Evolutionary conservation across 1,140 invertebrate species (phyloP).

Genomic region (Cyclargus thomasi): DNA sequence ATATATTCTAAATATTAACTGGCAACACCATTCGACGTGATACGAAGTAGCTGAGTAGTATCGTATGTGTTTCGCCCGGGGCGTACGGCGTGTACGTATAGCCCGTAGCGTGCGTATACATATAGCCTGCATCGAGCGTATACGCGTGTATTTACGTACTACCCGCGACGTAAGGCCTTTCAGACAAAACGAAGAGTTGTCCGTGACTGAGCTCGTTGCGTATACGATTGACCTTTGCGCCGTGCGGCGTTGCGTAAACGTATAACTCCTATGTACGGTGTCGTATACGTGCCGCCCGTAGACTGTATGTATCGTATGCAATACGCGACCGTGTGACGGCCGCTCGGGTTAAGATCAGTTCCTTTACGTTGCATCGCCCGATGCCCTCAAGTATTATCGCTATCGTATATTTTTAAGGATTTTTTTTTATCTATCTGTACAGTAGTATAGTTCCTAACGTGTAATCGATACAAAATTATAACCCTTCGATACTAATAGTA

Average conservation of each 20-base stretch:
- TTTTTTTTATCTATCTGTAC: constrained; percentile 65
- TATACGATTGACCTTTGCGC: no score
- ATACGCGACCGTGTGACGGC: constrained; percentile 34
- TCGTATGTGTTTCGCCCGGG: background rate
- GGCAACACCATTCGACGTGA: constrained; percentile 72
- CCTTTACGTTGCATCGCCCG: constrained; percentile 34
- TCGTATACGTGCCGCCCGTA: constrained; percentile 55
- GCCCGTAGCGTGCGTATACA: constrained; percentile 36
- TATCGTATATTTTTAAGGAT: constrained; percentile 42
- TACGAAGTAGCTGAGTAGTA: constrained; percentile 51
- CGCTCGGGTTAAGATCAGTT: constrained; percentile 49
- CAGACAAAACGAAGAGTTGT: no score
- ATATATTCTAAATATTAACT: constrained; percentile 70
- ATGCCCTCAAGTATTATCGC: constrained; percentile 58
- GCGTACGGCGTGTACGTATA: constrained; percentile 44
- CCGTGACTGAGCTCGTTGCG: no score
- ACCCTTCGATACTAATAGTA: constrained; percentile 59
- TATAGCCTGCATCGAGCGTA: no score
- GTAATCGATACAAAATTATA: constrained; percentile 72
- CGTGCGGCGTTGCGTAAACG: constrained; percentile 13
- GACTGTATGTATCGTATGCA: constrained; percentile 30
- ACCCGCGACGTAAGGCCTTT: no score
- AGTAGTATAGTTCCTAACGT: constrained; percentile 73
- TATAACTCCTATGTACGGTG: constrained; percentile 54
- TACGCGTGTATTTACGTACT: no score